Percentiles rank a stretch among this genome's conserved stretches.
These are phyloP conservation scores for Lepus oiostolus DNA, from an alignment of 2,797 vertebrate species.

Conservation along the genomic window DNA sequence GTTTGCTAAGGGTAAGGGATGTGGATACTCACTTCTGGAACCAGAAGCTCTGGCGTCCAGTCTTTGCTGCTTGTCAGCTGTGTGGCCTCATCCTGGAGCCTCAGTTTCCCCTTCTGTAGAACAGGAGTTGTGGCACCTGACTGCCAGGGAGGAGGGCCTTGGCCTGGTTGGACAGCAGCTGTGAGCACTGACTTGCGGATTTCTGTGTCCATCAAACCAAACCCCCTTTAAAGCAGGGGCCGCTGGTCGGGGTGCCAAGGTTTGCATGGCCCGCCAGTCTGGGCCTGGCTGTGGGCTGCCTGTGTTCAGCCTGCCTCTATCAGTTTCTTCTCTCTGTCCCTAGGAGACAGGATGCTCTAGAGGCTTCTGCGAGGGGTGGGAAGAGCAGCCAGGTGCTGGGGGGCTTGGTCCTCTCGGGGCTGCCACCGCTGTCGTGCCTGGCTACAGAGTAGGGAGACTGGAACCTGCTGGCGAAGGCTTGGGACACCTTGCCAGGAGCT, in stretches of 20 bases:
- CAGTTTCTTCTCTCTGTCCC: neutral
- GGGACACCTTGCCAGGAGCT: neutral
- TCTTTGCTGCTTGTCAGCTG: no score
- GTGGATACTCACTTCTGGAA: no score
- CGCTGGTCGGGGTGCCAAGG: no score
- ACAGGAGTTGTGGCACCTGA: neutral
- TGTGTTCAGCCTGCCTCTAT: neutral
- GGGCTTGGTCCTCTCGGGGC: neutral
- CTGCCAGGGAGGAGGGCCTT: neutral
- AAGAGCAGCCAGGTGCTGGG: neutral
- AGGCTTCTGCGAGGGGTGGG: neutral
- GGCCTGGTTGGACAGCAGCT: neutral
- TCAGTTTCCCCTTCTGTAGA: neutral
- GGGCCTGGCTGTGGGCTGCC: neutral
- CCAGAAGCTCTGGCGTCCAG: no score
- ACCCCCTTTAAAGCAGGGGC: neutral
- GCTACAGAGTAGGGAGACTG: neutral
- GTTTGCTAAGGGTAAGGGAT: no score
- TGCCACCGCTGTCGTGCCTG: rapidly evolving
- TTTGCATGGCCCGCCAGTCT: neutral
- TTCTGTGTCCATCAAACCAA: neutral
- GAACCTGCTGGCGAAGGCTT: neutral
- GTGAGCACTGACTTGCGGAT: neutral
- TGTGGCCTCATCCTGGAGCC: no score
- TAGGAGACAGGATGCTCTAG: neutral